Evolutionary conservation across 1,140 invertebrate genomes (phyloP).

Genomic region (Lordiphosa stackelbergi): DNA sequence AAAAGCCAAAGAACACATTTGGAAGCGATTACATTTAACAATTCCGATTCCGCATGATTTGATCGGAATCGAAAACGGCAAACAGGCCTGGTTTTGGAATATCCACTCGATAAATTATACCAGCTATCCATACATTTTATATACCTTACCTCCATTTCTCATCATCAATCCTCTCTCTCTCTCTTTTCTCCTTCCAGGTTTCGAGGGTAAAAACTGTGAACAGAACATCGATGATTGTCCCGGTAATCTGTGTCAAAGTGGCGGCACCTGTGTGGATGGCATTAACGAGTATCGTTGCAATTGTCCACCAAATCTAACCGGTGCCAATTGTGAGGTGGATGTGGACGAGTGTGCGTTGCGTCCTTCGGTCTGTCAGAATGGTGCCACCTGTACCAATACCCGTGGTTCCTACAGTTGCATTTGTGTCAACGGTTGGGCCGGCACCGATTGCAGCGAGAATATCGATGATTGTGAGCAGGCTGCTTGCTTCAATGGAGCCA

Average conservation of each 20-base stretch:
- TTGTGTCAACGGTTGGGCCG: constrained; percentile 97
- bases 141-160: too few species aligned
- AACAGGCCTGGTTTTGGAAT: too few species aligned
- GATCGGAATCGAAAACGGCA: too few species aligned
- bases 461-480: constrained; percentile 95
- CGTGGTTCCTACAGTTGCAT: constrained; percentile 95
- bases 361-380: constrained; percentile 94
- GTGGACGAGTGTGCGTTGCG: constrained; percentile 88
- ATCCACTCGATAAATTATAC: too few species aligned
- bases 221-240: constrained; percentile 94
- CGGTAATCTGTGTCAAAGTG: constrained; percentile 93
- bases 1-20: too few species aligned
- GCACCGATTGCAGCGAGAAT: constrained; percentile 92
- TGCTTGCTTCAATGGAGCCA: constrained; percentile 97
- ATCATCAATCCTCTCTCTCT: too few species aligned
- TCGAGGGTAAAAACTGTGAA: constrained; percentile 90
- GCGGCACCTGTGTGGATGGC: constrained; percentile 92
- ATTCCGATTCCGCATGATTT: too few species aligned
- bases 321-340: constrained; percentile 87
- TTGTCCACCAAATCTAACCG: constrained; percentile 92
- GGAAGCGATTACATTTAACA: too few species aligned
- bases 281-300: constrained; percentile 92
- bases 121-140: too few species aligned
- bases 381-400: constrained; percentile 95
- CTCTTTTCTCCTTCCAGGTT: constrained; percentile 81